Base-by-base conservation (phyloP, 1,140 invertebrate genomes). In the Drosophila burlai region DNA sequence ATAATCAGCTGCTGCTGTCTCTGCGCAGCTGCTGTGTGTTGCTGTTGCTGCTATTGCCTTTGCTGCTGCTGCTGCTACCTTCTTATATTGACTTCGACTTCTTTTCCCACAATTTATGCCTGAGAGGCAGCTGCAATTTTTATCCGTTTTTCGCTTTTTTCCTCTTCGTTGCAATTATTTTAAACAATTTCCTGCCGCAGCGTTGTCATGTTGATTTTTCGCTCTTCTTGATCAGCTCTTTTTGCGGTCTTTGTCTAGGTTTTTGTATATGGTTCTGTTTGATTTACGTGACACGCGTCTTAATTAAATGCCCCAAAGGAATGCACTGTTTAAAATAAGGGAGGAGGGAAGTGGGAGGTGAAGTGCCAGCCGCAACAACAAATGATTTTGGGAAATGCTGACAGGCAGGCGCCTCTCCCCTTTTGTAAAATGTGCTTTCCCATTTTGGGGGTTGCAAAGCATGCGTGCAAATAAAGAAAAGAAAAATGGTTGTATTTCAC, bases 141-240 rank as follows among this genome's bases (percentile, higher is more conserved):
- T 72, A 61, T 26, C 42, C 47, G 40, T 58, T 54, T 61, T 29
- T 29, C 43, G 50, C 36, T 40, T 43, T 60, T 59, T 73, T 31
- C 24, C 67, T 43, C 21, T 47, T 73, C 18, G 46, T 74, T 75
- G 82, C 83, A 86, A 86, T 85, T 85, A 85, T 86, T 85, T 85
- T 81, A 86, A 85, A 79, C 79, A 86, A 71, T 85, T 85, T 85
- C 83, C 82, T 85, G 82, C 82, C 52, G 16, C 36, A 49, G 59
- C 66, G 61, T 72, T 64, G 68, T 49, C 49, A 42, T 63, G 75
- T 66, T 75, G 42, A 76, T 55, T 66, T 38, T 71, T 34, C 34
- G 63, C 50, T 73, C 36, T 9, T 59, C 52, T 59, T 42, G 52
- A 60, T 81, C 46, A 67, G 15, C 46, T 69, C 46, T 64, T 75